Conservation (phyloP, 1,140 invertebrate genomes). For the Drosophila pseudoobscura region DNA sequence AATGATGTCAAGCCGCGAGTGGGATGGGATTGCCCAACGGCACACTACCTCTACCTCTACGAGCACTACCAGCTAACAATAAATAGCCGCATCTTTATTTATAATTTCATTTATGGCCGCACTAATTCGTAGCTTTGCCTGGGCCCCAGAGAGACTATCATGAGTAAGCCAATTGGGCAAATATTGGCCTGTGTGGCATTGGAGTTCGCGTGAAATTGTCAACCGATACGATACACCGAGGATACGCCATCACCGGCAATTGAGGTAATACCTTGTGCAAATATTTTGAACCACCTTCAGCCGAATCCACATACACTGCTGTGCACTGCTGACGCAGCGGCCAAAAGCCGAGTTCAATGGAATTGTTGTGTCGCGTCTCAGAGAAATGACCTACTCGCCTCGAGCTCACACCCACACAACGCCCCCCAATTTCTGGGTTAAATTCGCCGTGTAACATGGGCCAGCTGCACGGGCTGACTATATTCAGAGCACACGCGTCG, state of each 20-base stretch:
- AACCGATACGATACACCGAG: conserved; percentile 31
- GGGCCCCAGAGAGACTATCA: conserved; percentile 24
- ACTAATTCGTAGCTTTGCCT: conserved; percentile 38
- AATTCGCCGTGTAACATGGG: conserved; percentile 14
- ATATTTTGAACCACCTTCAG: conserved; percentile 56
- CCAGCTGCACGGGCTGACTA: conserved; percentile 24
- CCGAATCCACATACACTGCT: conserved; percentile 36
- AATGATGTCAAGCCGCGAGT: conserved; percentile 31
- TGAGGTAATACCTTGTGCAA: conserved; percentile 60
- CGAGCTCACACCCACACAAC: conserved; percentile 35
- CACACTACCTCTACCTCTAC: too few species aligned
- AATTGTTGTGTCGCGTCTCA: conserved; percentile 54
- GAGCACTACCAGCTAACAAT: conserved; percentile 31
- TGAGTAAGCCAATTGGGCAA: conserved; percentile 60
- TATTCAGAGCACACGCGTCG: conserved; percentile 60
- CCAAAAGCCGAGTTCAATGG: conserved; percentile 64
- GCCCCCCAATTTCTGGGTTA: conserved; percentile 34
- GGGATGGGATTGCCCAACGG: neutral
- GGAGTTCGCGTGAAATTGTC: conserved; percentile 63
- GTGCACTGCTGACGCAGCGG: conserved; percentile 39
- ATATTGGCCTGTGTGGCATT: conserved; percentile 43
- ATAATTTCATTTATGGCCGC: conserved; percentile 54
- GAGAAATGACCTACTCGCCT: conserved; percentile 42
- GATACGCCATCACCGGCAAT: conserved; percentile 35
- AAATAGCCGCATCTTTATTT: conserved; percentile 46